These are phyloP conservation scores for Nemotelus pantherinus DNA, from an alignment of 2,888 invertebrate species.

Conservation along the genomic window DNA sequence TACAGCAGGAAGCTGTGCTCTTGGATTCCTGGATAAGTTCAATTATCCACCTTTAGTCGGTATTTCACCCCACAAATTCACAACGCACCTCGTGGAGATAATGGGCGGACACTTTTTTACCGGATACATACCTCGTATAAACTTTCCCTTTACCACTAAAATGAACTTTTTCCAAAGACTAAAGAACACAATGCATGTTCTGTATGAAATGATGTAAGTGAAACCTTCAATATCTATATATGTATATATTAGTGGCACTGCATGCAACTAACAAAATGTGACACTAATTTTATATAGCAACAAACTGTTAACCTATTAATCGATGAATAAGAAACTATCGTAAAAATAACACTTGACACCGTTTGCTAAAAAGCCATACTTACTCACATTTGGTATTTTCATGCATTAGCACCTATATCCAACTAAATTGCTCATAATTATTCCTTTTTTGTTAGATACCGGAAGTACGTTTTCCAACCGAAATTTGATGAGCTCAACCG, in stretches of 20 bases:
- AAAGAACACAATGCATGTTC: slow-evolving; percentile 45
- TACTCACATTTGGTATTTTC: too few species aligned
- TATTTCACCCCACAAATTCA: slow-evolving; percentile 49
- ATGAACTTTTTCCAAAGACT: slow-evolving; percentile 53
- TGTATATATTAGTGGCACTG: background rate
- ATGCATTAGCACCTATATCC: too few species aligned
- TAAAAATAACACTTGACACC: too few species aligned
- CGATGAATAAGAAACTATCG: too few species aligned
- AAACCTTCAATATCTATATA: background rate
- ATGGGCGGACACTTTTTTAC: slow-evolving; percentile 52
- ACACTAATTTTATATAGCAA: too few species aligned
- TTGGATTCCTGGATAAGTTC: slow-evolving; percentile 54
- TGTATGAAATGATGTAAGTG: slow-evolving; percentile 46
- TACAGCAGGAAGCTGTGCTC: slow-evolving; percentile 52
- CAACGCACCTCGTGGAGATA: slow-evolving; percentile 46
- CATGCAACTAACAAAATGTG: too few species aligned
- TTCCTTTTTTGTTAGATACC: slow-evolving; percentile 50
- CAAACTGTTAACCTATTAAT: too few species aligned
- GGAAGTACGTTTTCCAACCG: slow-evolving; percentile 51
- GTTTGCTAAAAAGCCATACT: too few species aligned
- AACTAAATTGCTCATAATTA: background rate
- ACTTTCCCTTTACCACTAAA: slow-evolving; percentile 36
- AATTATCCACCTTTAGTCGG: slow-evolving; percentile 54
- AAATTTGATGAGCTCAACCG: slow-evolving; percentile 52
- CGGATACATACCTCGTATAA: slow-evolving; percentile 51